Base-by-base conservation (phyloP, 2,797 vertebrate genomes). In the Neosilurus hyrtlii region DNA sequence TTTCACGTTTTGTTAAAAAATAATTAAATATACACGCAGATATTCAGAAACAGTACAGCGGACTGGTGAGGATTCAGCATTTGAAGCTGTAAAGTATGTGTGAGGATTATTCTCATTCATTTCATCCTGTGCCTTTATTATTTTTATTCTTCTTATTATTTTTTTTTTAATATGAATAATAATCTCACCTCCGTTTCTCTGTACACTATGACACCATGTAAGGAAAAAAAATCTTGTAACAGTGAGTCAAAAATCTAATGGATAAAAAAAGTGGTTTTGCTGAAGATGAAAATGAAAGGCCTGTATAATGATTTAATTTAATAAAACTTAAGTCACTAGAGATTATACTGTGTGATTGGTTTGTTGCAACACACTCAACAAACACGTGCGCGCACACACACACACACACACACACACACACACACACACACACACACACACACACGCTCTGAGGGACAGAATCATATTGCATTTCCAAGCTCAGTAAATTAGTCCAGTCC, bases 111-210 rank as follows among this genome's bases (percentile, higher is more conserved):
- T 85, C 86, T 91, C 91, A 86, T 89, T 81, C 51, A 89, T 92
- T 89, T 93, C 83, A 92, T 90, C 92, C 87, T 93, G 96, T 97
- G 96, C 96, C 96, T 97, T 97, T 93, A 94, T 92, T 11, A 9
- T 52, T 24, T 52, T 74, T 11, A 71, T 68, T 68, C 1, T 68
- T 43, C 20, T 68, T 68, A 43, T 68, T 37, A 75, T 75, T 59
- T 57, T 74, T 3, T 30, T 74, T 16, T 54, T 26, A 57, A 56
- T 35, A 37, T 75, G 9, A 43, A 37, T 15, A 9, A 61, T 8
- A 37, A 59, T 8, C 5, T 77, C 59, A 77, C 75, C 51, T 87
- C 83, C 85, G 81, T 35, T 89, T 91, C 83, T 85, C 90, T 91
- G 88, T 88, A 90, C 90, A 90, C 89, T 88, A 20, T 26, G 80